A percentile compares a stretch with the other conserved stretches of the same genome.
These are phyloP conservation scores for Phortica variegata DNA, from an alignment of 1,140 invertebrate species.

Conservation along the genomic window DNA sequence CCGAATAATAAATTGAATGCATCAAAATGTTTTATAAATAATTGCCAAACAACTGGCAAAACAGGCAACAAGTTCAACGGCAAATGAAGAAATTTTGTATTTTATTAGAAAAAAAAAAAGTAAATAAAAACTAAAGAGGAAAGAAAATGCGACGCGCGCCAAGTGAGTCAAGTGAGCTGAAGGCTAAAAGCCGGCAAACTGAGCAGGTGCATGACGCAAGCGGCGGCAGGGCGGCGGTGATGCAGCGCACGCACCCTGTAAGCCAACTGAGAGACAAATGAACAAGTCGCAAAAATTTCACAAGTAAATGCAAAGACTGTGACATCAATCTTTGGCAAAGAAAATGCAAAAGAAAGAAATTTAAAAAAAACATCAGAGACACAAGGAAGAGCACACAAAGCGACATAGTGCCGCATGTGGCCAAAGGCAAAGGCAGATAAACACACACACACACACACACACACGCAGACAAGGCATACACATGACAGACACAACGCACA, in stretches of 20 bases:
- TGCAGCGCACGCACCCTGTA: constrained; percentile 7
- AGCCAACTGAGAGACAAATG: background rate
- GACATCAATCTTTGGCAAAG: constrained; percentile 1
- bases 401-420: too few relatives aligned
- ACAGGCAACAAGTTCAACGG: constrained; percentile 33
- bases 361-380: background rate
- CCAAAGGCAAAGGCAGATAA: constrained; percentile 39
- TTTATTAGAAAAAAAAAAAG: too few relatives aligned
- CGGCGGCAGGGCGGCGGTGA: background rate
- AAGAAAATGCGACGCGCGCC: too few relatives aligned
- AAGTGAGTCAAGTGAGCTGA: constrained; percentile 24
- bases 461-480: constrained; percentile 1
- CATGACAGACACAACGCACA: constrained; percentile 17
- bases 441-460: constrained; percentile 41
- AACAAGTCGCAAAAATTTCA: constrained; percentile 10
- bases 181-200: constrained; percentile 47
- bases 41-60: constrained; percentile 45
- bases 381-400: too few relatives aligned
- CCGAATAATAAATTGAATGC: constrained; percentile 55
- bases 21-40: constrained; percentile 49
- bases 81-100: constrained; percentile 53
- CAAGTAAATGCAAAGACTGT: constrained; percentile 17
- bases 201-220: constrained; percentile 29
- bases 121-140: too few relatives aligned
- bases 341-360: background rate